A percentile compares a stretch with the other conserved stretches of the same genome.
phyloP scores from a whole-genome alignment of 2,888 invertebrate genomes.

The Microchrysa polita region DNA sequence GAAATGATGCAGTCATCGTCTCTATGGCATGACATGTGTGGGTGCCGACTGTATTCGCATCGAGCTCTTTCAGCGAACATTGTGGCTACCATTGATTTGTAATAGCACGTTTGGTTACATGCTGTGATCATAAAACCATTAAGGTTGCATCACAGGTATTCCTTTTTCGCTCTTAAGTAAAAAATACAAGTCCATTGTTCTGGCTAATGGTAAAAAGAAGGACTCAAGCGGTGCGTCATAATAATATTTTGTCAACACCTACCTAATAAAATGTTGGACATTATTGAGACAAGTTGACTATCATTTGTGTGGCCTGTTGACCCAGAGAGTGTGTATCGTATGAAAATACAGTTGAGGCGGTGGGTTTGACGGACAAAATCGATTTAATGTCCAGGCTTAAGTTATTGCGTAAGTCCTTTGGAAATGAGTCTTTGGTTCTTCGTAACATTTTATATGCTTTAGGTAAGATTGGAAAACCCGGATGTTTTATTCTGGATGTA shows the following conservation, averaged over 20 bases:
- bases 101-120: neutral
- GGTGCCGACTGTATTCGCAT: neutral
- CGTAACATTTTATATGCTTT: neutral
- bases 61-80: neutral
- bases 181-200: conserved; percentile 30
- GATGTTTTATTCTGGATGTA: too few species aligned
- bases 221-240: conserved; percentile 8
- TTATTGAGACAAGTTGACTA: conserved; percentile 25
- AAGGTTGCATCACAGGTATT: conserved; percentile 32
- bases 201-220: conserved; percentile 27
- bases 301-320: conserved; percentile 1
- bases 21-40: conserved; percentile 10
- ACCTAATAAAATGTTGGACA: conserved; percentile 29
- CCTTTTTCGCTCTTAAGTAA: conserved; percentile 20
- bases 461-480: neutral
- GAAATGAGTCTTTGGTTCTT: neutral
- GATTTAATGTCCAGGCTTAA: neutral
- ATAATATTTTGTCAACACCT: conserved; percentile 44
- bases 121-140: conserved; percentile 25
- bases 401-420: too few species aligned
- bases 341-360: neutral
- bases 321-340: neutral
- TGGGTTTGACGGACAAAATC: neutral
- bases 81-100: conserved; percentile 3
- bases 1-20: neutral